phyloP scores from a whole-genome alignment of 2,113 vertebrate species.

The Dicentrarchus labrax region DNA sequence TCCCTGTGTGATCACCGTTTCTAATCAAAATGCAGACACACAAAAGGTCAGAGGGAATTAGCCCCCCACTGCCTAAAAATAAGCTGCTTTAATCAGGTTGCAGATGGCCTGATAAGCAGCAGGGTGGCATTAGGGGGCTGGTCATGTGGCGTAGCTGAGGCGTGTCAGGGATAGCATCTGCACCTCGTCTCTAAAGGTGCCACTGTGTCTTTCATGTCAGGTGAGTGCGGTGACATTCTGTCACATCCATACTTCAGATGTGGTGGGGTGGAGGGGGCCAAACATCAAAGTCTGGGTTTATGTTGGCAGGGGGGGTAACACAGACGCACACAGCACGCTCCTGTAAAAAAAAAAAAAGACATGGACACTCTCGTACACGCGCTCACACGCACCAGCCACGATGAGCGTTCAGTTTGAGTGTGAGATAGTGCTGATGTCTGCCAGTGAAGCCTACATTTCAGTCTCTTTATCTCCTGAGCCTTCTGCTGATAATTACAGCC shows the following conservation, averaged over 20 bases:
- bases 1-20: slow-evolving; percentile 56
- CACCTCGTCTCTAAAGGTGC: slow-evolving; percentile 65
- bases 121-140: slow-evolving; percentile 42
- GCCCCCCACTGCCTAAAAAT: slow-evolving; percentile 59
- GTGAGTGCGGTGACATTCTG: slow-evolving; percentile 72
- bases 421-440: slow-evolving; percentile 67
- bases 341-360: slow-evolving; percentile 16
- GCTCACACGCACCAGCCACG: background rate
- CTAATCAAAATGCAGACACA: slow-evolving; percentile 70
- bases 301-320: slow-evolving; percentile 43
- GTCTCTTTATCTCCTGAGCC: slow-evolving; percentile 79
- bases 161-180: slow-evolving; percentile 71
- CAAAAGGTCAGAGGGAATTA: slow-evolving; percentile 79
- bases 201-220: slow-evolving; percentile 71
- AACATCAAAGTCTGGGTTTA: slow-evolving; percentile 71
- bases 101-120: slow-evolving; percentile 77
- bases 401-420: slow-evolving; percentile 42
- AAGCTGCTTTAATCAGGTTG: slow-evolving; percentile 78
- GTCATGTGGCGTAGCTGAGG: slow-evolving; percentile 52
- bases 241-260: slow-evolving; percentile 60
- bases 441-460: slow-evolving; percentile 59
- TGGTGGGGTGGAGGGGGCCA: slow-evolving; percentile 17
- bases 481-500: slow-evolving; percentile 82
- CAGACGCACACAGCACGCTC: slow-evolving; percentile 4
- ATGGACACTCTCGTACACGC: background rate